These are phyloP conservation scores for Tribolium madens DNA, from an alignment of 1,140 invertebrate species.

Conservation along the genomic window DNA sequence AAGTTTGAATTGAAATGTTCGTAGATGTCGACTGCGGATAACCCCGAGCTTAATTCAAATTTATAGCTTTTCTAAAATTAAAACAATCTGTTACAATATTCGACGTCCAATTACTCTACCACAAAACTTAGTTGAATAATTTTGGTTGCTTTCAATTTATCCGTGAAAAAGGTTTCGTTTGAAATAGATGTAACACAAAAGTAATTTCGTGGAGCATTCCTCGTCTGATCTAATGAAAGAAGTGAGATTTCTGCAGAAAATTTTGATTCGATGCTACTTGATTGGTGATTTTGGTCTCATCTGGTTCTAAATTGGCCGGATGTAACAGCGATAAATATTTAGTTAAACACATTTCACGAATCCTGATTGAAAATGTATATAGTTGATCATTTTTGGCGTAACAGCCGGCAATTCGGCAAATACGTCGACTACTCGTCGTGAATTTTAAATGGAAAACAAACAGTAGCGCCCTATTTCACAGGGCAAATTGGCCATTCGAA, in stretches of 20 bases:
- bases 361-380: slow-evolving; percentile 42
- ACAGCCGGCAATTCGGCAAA: slow-evolving; percentile 36
- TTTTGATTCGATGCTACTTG: background rate
- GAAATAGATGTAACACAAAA: slow-evolving; percentile 16
- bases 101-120: slow-evolving; percentile 47
- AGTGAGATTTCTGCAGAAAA: slow-evolving; percentile 9
- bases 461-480: slow-evolving; percentile 7
- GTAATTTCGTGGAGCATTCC: slow-evolving; percentile 10
- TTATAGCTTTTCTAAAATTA: slow-evolving; percentile 56
- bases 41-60: slow-evolving; percentile 50
- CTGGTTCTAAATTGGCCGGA: slow-evolving; percentile 21
- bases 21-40: slow-evolving; percentile 33
- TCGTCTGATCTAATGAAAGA: slow-evolving; percentile 24
- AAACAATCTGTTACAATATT: slow-evolving; percentile 58
- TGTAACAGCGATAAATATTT: slow-evolving; percentile 32
- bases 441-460: slow-evolving; percentile 43
- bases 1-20: slow-evolving; percentile 36
- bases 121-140: slow-evolving; percentile 44
- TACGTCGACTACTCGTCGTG: slow-evolving; percentile 34
- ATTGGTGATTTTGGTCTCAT: slow-evolving; percentile 13
- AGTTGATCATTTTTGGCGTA: slow-evolving; percentile 42
- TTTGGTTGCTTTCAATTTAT: slow-evolving; percentile 33
- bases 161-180: slow-evolving; percentile 37
- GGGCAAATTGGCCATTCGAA: slow-evolving; percentile 24
- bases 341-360: slow-evolving; percentile 34